Conservation (phyloP, 2,888 invertebrate genomes). For the Nycteola revayana region DNA sequence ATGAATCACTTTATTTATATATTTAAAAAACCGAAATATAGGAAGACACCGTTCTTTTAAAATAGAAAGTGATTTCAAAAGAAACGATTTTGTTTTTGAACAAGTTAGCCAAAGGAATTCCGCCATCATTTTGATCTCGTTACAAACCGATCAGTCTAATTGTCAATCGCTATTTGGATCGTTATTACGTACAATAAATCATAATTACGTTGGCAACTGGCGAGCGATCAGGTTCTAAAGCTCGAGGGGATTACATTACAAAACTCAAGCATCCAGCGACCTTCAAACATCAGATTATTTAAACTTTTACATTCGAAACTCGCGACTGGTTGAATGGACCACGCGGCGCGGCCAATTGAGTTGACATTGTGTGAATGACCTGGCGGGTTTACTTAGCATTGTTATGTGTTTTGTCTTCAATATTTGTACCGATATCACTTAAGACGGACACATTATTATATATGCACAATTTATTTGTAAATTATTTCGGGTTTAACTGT, state of each 20-base stretch:
- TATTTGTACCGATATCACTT: too few species aligned
- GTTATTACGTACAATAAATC: slow-evolving; percentile 27
- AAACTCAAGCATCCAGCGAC: slow-evolving; percentile 43
- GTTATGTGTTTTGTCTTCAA: slow-evolving; percentile 34
- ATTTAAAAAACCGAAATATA: too few species aligned
- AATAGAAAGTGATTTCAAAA: too few species aligned
- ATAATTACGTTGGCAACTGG: slow-evolving; percentile 25
- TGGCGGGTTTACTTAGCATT: slow-evolving; percentile 43
- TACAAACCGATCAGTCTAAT: neutral
- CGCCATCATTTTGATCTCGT: neutral
- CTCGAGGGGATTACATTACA: slow-evolving; percentile 64
- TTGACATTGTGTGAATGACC: slow-evolving; percentile 50
- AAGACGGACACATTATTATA: too few species aligned
- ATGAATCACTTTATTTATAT: too few species aligned
- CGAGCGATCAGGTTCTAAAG: slow-evolving; percentile 45
- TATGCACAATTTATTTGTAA: too few species aligned
- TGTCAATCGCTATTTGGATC: slow-evolving; percentile 1
- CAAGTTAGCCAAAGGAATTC: too few species aligned
- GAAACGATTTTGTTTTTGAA: too few species aligned
- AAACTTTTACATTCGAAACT: slow-evolving; percentile 65
- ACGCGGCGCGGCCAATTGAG: slow-evolving; percentile 50
- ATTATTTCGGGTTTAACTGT: too few species aligned
- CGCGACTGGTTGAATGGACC: slow-evolving; percentile 46
- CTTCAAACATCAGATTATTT: slow-evolving; percentile 67
- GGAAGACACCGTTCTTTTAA: too few species aligned